A percentile compares a stretch with the other conserved stretches of the same genome.
Conservation (phyloP, 2,888 invertebrate species). For the Hoplodrina ambigua region DNA sequence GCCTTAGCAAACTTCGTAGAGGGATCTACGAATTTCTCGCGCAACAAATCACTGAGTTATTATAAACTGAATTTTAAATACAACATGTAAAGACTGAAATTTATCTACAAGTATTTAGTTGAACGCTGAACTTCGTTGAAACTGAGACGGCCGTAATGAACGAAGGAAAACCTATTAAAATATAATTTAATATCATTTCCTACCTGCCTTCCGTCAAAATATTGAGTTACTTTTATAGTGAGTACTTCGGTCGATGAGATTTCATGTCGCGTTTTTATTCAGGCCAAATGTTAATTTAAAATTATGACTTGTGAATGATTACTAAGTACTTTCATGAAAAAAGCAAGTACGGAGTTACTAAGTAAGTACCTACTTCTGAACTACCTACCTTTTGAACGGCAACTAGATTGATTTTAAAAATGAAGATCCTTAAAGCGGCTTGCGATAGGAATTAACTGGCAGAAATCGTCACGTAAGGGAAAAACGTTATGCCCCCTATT, state of each 20-base stretch:
- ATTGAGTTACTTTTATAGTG: constrained; percentile 33
- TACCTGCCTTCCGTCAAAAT: constrained; percentile 19
- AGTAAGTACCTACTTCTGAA: too few species aligned
- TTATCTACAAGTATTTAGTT: constrained; percentile 5
- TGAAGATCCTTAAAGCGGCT: too few species aligned
- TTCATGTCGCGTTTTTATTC: constrained; percentile 3
- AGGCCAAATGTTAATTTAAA: constrained; percentile 12
- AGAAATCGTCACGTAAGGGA: too few species aligned
- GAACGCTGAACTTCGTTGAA: constrained; percentile 3
- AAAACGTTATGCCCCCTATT: too few species aligned
- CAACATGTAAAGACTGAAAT: constrained; percentile 10
- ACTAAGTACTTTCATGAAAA: too few species aligned
- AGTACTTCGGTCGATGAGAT: constrained; percentile 5
- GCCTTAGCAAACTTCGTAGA: constrained; percentile 43
- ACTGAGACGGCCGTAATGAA: constrained; percentile 17
- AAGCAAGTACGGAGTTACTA: too few species aligned
- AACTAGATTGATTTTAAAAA: too few species aligned
- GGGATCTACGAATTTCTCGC: constrained; percentile 14
- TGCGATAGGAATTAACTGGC: too few species aligned
- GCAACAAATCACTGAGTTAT: neutral
- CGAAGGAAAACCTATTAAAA: constrained; percentile 24
- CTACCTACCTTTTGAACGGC: too few species aligned
- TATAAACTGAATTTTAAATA: constrained; percentile 25
- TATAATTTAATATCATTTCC: constrained; percentile 30
- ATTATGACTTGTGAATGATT: neutral